These are phyloP conservation scores for Shinisaurus crocodilurus DNA, from an alignment of 2,113 vertebrate species.

Conservation along the genomic window DNA sequence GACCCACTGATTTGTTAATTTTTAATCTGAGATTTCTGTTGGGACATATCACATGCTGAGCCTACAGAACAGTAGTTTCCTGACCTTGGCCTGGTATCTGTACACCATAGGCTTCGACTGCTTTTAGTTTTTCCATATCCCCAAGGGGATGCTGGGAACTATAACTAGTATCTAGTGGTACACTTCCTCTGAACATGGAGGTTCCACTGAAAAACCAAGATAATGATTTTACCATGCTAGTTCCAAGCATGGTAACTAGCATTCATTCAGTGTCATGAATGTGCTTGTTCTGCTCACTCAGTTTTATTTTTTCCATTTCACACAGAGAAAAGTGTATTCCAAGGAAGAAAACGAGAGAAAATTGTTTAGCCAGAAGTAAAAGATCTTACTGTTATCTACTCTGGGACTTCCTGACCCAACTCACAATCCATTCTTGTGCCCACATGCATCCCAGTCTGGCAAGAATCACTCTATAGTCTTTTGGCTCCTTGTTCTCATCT, in stretches of 20 bases:
- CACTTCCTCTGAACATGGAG: background rate
- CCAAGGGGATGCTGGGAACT: too few species aligned
- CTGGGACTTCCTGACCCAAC: background rate
- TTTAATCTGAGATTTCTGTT: too few species aligned
- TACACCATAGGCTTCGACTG: too few species aligned
- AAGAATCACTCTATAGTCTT: background rate
- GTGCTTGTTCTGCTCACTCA: background rate
- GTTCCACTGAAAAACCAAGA: rapidly evolving
- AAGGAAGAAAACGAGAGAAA: background rate
- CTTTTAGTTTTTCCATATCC: too few species aligned
- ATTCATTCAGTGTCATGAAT: background rate
- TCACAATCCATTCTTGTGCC: background rate
- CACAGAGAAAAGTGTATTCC: background rate
- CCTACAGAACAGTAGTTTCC: too few species aligned
- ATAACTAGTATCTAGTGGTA: too few species aligned
- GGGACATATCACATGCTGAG: too few species aligned
- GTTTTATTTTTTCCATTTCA: background rate
- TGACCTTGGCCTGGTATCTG: too few species aligned
- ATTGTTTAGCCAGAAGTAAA: background rate
- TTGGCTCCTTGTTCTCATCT: slow-evolving; percentile 7
- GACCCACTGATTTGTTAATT: too few species aligned
- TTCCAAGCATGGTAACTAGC: background rate
- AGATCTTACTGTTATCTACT: background rate
- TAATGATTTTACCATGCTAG: background rate
- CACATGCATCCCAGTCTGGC: background rate